A percentile compares a stretch with the other conserved stretches of the same genome.
Conservation (phyloP, 1,140 invertebrate genomes). For the Pseudachorutes palmiensis region DNA sequence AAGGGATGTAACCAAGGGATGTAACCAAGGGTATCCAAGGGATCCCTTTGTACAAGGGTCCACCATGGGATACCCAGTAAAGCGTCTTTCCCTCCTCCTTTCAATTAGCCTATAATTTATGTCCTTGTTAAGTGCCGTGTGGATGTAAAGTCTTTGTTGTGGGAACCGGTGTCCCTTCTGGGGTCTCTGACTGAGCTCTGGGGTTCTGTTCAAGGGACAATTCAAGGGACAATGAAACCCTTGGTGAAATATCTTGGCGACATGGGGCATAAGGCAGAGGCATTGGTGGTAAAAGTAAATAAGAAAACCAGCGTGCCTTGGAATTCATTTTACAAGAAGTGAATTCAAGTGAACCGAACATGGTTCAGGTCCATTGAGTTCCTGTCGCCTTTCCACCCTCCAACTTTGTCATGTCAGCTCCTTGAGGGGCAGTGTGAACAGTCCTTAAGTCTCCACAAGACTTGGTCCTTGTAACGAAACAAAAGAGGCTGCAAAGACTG, state of each 20-base stretch:
- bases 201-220: background rate
- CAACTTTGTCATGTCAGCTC: slow-evolving; percentile 1
- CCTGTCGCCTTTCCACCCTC: background rate
- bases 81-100: background rate
- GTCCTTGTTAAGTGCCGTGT: slow-evolving; percentile 3
- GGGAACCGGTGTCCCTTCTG: background rate
- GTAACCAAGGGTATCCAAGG: no score
- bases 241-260: no score
- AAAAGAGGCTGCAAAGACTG: background rate
- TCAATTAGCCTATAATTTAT: slow-evolving; percentile 3
- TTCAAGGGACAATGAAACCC: background rate
- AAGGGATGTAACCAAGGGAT: no score
- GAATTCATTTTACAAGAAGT: slow-evolving; percentile 2
- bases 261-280: background rate
- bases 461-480: background rate
- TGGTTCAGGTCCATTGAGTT: slow-evolving; percentile 9
- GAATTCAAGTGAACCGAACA: slow-evolving; percentile 12
- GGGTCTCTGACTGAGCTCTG: background rate
- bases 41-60: no score
- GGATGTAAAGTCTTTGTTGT: slow-evolving; percentile 5
- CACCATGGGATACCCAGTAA: no score
- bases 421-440: background rate
- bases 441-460: background rate
- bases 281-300: background rate
- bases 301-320: background rate